These are phyloP conservation scores for Cassiopea xamachana DNA, from an alignment of 30 jellyfish, hydroid and myxozoan genomes.

Conservation along the genomic window DNA sequence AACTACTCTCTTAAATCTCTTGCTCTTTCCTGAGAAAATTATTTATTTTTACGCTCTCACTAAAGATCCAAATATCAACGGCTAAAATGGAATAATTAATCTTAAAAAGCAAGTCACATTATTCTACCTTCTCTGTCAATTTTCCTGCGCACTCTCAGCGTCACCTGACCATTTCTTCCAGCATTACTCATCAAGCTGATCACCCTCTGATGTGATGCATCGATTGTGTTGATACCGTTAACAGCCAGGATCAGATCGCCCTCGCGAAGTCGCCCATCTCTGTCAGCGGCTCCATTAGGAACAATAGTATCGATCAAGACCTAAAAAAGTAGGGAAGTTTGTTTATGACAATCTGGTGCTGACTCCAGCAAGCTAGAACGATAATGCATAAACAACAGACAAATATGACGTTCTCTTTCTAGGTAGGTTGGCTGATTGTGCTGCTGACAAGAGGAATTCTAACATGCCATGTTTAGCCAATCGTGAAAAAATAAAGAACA, in stretches of 20 bases:
- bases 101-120: not conserved
- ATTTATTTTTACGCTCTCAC: too few species aligned
- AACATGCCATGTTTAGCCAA: too few species aligned
- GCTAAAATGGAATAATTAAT: not conserved
- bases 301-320: slow-evolving; percentile 97
- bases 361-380: not conserved
- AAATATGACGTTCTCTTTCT: not conserved
- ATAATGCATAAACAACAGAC: not conserved
- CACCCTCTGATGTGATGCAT: slow-evolving; percentile 93
- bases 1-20: too few species aligned
- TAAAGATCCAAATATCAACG: too few species aligned
- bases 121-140: slow-evolving; percentile 29
- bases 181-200: slow-evolving; percentile 91
- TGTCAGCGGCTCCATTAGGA: slow-evolving; percentile 93
- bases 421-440: not conserved
- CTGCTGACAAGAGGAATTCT: not conserved
- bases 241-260: slow-evolving; percentile 98
- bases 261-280: slow-evolving; percentile 90
- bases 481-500: too few species aligned
- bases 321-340: slow-evolving; percentile 17
- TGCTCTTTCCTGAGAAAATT: too few species aligned
- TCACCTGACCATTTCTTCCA: slow-evolving; percentile 94
- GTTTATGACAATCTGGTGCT: not conserved
- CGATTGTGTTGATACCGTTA: slow-evolving; percentile 90
- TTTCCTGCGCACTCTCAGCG: slow-evolving; percentile 84